Percentiles rank a stretch among this genome's conserved stretches.
Conservation (phyloP, 2,888 invertebrate genomes). For the Pseudococcus viburni region DNA sequence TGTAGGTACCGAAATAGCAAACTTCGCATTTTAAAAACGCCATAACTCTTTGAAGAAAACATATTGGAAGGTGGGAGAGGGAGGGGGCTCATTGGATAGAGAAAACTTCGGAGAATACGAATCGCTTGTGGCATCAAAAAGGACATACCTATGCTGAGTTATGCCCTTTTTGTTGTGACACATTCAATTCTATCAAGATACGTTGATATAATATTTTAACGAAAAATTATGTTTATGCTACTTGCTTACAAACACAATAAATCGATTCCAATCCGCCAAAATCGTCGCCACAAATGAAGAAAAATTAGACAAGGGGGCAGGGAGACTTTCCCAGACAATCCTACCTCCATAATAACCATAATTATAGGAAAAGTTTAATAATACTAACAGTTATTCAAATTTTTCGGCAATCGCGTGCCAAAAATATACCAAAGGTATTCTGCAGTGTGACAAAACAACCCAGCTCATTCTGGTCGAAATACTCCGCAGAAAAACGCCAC, state of each 20-base stretch:
- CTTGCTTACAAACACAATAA: neutral
- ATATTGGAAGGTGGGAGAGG: too few species aligned
- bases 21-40: too few species aligned
- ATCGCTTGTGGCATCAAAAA: too few species aligned
- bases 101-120: too few species aligned
- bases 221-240: too few species aligned
- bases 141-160: too few species aligned
- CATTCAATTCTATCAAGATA: too few species aligned
- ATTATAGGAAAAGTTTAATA: neutral
- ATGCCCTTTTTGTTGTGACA: too few species aligned
- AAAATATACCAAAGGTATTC: neutral
- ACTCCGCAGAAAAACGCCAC: neutral
- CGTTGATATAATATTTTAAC: too few species aligned
- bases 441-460: neutral
- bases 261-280: neutral
- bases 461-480: neutral
- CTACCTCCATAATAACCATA: neutral
- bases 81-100: too few species aligned
- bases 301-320: neutral
- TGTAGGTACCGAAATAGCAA: too few species aligned
- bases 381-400: slow-evolving; percentile 11
- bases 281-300: neutral
- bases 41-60: too few species aligned
- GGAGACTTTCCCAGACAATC: neutral
- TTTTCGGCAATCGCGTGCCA: neutral